Percentiles rank a stretch among this genome's conserved stretches.
These are phyloP conservation scores for Nymphalis polychloros DNA, from an alignment of 2,888 invertebrate genomes.

Conservation along the genomic window DNA sequence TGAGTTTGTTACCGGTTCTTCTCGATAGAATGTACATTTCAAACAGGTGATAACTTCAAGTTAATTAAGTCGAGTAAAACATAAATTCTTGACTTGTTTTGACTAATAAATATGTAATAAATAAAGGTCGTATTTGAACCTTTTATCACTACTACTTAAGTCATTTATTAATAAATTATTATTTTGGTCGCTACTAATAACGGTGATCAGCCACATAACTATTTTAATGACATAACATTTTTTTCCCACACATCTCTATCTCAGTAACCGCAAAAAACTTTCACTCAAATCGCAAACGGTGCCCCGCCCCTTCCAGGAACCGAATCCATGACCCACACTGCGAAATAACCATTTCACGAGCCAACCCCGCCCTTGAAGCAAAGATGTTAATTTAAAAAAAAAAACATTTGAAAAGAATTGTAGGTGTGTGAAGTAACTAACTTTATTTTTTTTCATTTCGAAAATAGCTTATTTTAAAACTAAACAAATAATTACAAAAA, in stretches of 20 bases:
- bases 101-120: too few species aligned
- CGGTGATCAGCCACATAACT: neutral
- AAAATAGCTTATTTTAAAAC: neutral
- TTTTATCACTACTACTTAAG: too few species aligned
- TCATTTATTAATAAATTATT: too few species aligned
- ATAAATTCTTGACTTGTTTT: too few species aligned
- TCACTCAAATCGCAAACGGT: conserved; percentile 50
- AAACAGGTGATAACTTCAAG: too few species aligned
- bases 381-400: conserved; percentile 24
- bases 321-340: conserved; percentile 45
- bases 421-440: too few species aligned
- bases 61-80: too few species aligned
- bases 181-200: neutral
- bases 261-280: conserved; percentile 49
- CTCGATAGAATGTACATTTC: too few species aligned
- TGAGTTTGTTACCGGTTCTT: too few species aligned
- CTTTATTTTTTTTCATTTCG: neutral
- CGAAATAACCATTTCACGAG: conserved; percentile 42
- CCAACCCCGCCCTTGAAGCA: conserved; percentile 36
- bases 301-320: conserved; percentile 54
- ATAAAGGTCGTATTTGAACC: too few species aligned
- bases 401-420: neutral
- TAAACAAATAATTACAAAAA: too few species aligned
- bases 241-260: conserved; percentile 39
- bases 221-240: neutral